Conservation (phyloP, 2,797 vertebrate genomes). For the Cephalopachus bancanus region DNA sequence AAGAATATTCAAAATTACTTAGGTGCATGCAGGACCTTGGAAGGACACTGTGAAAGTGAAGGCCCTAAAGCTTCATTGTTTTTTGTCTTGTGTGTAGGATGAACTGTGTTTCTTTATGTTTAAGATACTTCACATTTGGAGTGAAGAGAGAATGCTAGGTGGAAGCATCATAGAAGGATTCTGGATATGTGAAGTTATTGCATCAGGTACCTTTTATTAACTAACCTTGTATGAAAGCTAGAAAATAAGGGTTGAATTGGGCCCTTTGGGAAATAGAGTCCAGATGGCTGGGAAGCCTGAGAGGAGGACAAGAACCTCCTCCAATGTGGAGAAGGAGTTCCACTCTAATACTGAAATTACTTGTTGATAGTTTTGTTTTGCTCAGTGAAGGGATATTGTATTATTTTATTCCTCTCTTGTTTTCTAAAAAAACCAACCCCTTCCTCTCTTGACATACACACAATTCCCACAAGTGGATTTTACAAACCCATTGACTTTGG, state of each 20-base stretch:
- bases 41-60: background rate
- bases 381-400: background rate
- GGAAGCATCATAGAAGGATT: background rate
- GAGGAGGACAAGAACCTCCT: background rate
- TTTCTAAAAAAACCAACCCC: background rate
- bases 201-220: conserved; percentile 5
- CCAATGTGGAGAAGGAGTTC: background rate
- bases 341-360: background rate
- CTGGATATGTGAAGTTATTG: background rate
- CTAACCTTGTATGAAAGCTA: background rate
- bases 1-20: background rate
- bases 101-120: background rate
- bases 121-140: background rate
- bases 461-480: background rate
- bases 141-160: too few relatives aligned
- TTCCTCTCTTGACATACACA: background rate
- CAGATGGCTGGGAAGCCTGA: background rate
- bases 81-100: background rate
- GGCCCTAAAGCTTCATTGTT: too few relatives aligned
- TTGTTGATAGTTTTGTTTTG: background rate
- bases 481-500: background rate
- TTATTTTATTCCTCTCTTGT: background rate
- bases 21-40: background rate
- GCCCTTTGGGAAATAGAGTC: conserved; percentile 4
- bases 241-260: background rate